phyloP scores from a whole-genome alignment of 1,140 invertebrate species.

The Nomia melanderi region DNA sequence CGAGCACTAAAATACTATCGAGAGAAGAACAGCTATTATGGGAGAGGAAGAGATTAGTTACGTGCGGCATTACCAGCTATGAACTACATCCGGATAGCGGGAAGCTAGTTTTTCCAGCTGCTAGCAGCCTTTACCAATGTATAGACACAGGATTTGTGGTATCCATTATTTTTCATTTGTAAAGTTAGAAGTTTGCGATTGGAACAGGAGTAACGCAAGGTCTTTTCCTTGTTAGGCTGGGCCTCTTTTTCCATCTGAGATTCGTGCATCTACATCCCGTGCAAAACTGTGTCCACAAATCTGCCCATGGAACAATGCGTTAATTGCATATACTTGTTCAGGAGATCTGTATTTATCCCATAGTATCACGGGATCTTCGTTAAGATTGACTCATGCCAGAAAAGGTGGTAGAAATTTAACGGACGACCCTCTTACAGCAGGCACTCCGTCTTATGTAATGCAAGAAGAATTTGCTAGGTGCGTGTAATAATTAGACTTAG shows the following conservation, averaged over 20 bases:
- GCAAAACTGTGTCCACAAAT: slow-evolving; percentile 94
- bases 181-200: neutral
- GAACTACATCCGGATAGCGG: slow-evolving; percentile 91
- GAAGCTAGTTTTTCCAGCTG: slow-evolving; percentile 94
- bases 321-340: slow-evolving; percentile 94
- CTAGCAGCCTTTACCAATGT: slow-evolving; percentile 91
- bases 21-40: slow-evolving; percentile 94
- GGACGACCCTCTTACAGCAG: slow-evolving; percentile 93
- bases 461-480: slow-evolving; percentile 96
- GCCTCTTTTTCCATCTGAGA: slow-evolving; percentile 86
- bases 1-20: slow-evolving; percentile 83
- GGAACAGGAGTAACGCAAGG: neutral
- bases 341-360: slow-evolving; percentile 95
- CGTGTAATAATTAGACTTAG: neutral
- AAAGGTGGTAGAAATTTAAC: slow-evolving; percentile 87
- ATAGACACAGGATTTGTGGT: slow-evolving; percentile 87
- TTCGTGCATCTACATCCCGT: slow-evolving; percentile 85
- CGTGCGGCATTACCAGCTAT: slow-evolving; percentile 97
- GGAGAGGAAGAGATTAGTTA: slow-evolving; percentile 93
- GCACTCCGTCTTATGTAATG: slow-evolving; percentile 97
- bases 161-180: slow-evolving; percentile 40
- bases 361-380: slow-evolving; percentile 86
- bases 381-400: slow-evolving; percentile 91
- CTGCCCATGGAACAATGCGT: slow-evolving; percentile 92
- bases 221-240: slow-evolving; percentile 81